Evolutionary conservation across 2,797 vertebrate genomes (phyloP), one percentile per base, ranked within the genome.

Genomic region (Ctenosaura bakeri): DNA sequence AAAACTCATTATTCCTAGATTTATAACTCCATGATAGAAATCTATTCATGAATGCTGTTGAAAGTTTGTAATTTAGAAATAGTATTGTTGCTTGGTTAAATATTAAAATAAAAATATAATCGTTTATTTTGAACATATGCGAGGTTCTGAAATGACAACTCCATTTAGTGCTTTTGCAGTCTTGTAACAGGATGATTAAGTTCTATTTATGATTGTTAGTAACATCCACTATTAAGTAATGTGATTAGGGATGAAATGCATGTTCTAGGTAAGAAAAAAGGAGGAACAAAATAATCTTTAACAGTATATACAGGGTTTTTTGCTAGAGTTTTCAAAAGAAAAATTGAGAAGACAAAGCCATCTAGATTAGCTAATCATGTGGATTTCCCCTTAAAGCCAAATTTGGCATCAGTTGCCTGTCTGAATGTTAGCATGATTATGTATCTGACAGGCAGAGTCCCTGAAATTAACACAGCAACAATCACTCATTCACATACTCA

Each of bases 1-100:
- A 97, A 96, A 93, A 52, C 95, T 97, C 94, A 96, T 97, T 97
- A 96, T 96, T 97, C 93, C 94, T 94, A 96, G 95, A 97, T 96
- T 95, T 96, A 96, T 96, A 95, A 95, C 88, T 94, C 94, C 91
- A 93, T 83, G 85, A 74, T 42, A 94, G 94, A 96, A 95, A 95
- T 95, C 91, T 93, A 90, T 90, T 94, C 83, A 86, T 73, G 94
- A 92, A 92, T 88, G 59, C 82, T 29, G 50, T 24, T n/a, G 52
- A 66, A 64, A 46, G 46, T 69, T 62, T 64, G 69, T 64, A 89
- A 89, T 62, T 89, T 13, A 64, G n/a, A 78, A 85, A 74, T 74
- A n/a, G 78, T 69, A 54, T 69, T 79, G 77, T 89, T 54, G 76
- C 74, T 85, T 85, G 62, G 83, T 89, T 89, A 83, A 85, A 85